Evolutionary conservation across 2,797 vertebrate species (phyloP), one percentile per base, ranked within the genome.

Genomic region (Phrynocephalus forsythii): DNA sequence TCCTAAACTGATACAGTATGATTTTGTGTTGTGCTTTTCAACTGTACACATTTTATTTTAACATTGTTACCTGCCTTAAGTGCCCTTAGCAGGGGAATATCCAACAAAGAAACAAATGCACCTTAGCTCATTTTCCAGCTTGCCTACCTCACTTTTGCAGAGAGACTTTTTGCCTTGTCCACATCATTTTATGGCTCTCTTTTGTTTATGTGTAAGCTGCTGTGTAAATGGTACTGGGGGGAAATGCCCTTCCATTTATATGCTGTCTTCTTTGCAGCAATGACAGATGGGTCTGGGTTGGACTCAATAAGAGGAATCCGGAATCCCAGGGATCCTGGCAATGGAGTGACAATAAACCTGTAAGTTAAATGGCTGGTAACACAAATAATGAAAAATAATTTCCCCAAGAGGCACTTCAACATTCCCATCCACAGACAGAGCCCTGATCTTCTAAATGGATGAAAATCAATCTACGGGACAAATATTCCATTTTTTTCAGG

Each of bases 221-320:
- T 82, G 79, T 28, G 28, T 5, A 86, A 80, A 85, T 60, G 89
- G 18, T 90, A 20, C 56, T 90, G 77, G 87, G 72, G 77, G 87
- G 72, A 44, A 24, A 3, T 87, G 8, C n/a, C 5, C 11, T 83
- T 92, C 16, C 1, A 0, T 1, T 76, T 56, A 10, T 83, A 83
- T 71, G 78, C 26, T 77, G 86, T 71, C 90, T 91, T 94, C 26
- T 92, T 95, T 93, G 83, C 90, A 95, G 93, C 94, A 98, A 98
- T 95, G 94, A 97, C 86, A 97, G 98, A 50, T 98, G 97, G 97
- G 97, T 99, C 91, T 99, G 99, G 99, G 96, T 98, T 56, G 99
- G 99, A 85, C 97, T 99, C 95, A 99, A 98, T 96, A 98, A 98
- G 91, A 98, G 98, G 88, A 98, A 98, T 95, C 98, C 98, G 9